Conservation (phyloP, 2,113 vertebrate species). For the Raja brachyura region DNA sequence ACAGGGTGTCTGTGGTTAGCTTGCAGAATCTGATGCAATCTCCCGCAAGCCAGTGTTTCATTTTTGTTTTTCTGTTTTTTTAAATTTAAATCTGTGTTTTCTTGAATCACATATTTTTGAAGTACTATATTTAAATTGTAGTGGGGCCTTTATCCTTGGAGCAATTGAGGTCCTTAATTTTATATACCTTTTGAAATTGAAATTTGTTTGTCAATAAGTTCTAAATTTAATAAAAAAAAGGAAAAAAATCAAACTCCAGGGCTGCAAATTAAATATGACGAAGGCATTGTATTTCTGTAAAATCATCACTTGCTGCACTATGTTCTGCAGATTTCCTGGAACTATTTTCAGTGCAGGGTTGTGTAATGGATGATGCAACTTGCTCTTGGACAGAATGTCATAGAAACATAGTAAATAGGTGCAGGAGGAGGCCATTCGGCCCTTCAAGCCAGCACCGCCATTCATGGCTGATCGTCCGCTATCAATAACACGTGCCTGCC, state of each 20-base stretch:
- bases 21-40: conserved; percentile 28
- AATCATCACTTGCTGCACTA: background rate
- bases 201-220: background rate
- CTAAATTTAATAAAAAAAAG: background rate
- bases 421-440: too few species aligned
- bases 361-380: background rate
- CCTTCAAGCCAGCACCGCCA: too few species aligned
- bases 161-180: background rate
- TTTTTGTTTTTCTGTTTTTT: background rate
- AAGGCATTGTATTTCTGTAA: background rate
- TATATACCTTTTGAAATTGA: background rate
- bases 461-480: too few species aligned
- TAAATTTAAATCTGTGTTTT: background rate
- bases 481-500: too few species aligned
- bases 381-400: too few species aligned
- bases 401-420: too few species aligned
- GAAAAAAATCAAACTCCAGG: too few species aligned
- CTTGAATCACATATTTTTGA: background rate
- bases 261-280: background rate
- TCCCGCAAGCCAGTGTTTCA: background rate
- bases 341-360: background rate
- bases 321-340: background rate
- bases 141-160: background rate
- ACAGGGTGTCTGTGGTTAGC: background rate
- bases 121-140: background rate